Conservation (phyloP, 1,140 invertebrate genomes). For the Homarus americanus region DNA sequence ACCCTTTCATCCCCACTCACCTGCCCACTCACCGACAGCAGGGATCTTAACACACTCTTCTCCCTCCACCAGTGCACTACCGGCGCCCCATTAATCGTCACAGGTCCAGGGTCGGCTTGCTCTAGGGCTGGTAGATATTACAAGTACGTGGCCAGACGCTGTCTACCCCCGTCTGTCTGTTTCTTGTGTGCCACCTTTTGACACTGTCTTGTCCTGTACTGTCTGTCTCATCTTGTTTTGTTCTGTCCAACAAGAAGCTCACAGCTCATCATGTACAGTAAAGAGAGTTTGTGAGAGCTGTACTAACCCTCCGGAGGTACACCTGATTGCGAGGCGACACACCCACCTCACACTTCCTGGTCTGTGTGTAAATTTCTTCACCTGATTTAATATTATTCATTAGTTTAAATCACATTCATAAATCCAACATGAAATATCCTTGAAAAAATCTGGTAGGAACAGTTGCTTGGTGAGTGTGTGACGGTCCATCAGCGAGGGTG, state of each 20-base stretch:
- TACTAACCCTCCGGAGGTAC: not conserved
- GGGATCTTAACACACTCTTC: conserved; percentile 39
- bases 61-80: conserved; percentile 43
- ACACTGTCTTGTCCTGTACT: not conserved
- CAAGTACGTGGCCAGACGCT: conserved; percentile 51
- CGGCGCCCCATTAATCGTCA: conserved; percentile 43
- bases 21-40: conserved; percentile 15
- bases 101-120: conserved; percentile 46
- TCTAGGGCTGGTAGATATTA: conserved; percentile 43
- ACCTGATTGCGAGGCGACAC: not conserved
- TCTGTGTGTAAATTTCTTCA: too few species aligned
- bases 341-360: not conserved
- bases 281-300: not conserved
- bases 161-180: conserved; percentile 6
- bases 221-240: not conserved
- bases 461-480: not conserved
- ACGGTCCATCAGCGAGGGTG: not conserved
- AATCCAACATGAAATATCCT: not conserved
- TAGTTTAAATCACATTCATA: not conserved
- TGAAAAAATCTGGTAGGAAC: not conserved
- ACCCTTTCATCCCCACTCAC: not conserved
- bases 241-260: not conserved
- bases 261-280: not conserved
- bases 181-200: conserved; percentile 4
- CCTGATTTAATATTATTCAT: too few species aligned